These are phyloP conservation scores for Pinna nobilis DNA, from an alignment of 1,140 invertebrate species.

Conservation along the genomic window DNA sequence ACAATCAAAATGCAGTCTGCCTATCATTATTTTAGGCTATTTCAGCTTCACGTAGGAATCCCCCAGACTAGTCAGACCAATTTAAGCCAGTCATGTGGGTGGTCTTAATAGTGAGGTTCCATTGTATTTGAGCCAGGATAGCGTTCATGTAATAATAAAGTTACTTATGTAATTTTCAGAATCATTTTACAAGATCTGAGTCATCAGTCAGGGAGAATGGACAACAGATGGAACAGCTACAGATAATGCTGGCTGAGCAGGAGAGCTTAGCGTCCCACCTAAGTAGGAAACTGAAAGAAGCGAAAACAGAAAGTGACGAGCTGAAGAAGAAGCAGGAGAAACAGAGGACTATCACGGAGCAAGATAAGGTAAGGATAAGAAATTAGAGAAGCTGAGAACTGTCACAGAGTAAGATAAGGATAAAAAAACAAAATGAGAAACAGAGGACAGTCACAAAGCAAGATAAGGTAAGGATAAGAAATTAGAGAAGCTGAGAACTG, in stretches of 20 bases:
- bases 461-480: neutral
- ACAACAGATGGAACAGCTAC: slow-evolving; percentile 38
- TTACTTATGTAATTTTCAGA: slow-evolving; percentile 31
- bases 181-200: slow-evolving; percentile 48
- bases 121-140: neutral
- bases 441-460: slow-evolving; percentile 13
- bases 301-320: slow-evolving; percentile 35
- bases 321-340: slow-evolving; percentile 28
- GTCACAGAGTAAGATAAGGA: neutral
- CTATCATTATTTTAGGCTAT: too few species aligned
- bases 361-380: slow-evolving; percentile 36
- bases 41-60: too few species aligned
- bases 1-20: too few species aligned
- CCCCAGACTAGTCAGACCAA: too few species aligned
- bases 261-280: slow-evolving; percentile 40
- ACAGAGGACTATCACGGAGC: slow-evolving; percentile 21
- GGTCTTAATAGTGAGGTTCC: neutral
- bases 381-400: neutral
- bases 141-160: too few species aligned
- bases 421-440: slow-evolving; percentile 24
- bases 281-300: slow-evolving; percentile 15
- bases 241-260: slow-evolving; percentile 33
- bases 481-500: neutral
- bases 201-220: slow-evolving; percentile 28
- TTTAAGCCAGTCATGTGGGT: neutral